Evolutionary conservation across 2,888 invertebrate species (phyloP), one percentile per base, ranked within the genome.

Genomic region (Amphipoea oculea): DNA sequence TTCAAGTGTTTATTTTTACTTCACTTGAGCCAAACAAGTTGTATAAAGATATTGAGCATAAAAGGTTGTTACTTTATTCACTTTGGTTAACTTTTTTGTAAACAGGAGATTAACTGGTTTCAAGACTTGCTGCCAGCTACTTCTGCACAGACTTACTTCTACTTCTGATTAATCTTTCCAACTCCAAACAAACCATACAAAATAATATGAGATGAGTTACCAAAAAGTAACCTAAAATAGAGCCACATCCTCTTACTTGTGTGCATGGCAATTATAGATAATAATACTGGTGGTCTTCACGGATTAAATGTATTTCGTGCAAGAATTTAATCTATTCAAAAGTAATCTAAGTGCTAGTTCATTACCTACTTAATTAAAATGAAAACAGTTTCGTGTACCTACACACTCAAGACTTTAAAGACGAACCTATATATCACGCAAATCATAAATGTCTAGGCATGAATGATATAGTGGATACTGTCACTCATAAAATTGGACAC

Each of bases 391-490:
- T 81, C 23, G 4, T 42, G 14, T 36, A 77, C 9, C 51, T 57
- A 71, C 14, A 57, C 11, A 60, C 48, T 62, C 20, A 40, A 23
- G 45, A 12, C 23, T 69, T 48, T 60, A 82, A 70, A 72, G 57
- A 83, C 29, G 63, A 65, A 68, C n/a, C 54, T 57, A 48, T 68
- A 40, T 54, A 72, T 66, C 68, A 85, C 65, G 73, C 51, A 68
- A 68, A 60, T 66, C 17, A 67, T 70, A 63, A 51, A 62, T 72
- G n/a, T 66, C 66, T 54, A 48, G 42, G 29, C 48, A 76, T 71
- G 62, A 82, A 73, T 78, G 76, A 85, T 86, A 65, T 77, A 84
- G 36, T 86, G 60, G 77, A 69, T 71, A 76, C 78, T 74, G 73
- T 57, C 78, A 76, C 62, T 83, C 79, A 72, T 66, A 62, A 85